Evolutionary conservation across 2,888 invertebrate species (phyloP).

Genomic region (Mythimna pallens): DNA sequence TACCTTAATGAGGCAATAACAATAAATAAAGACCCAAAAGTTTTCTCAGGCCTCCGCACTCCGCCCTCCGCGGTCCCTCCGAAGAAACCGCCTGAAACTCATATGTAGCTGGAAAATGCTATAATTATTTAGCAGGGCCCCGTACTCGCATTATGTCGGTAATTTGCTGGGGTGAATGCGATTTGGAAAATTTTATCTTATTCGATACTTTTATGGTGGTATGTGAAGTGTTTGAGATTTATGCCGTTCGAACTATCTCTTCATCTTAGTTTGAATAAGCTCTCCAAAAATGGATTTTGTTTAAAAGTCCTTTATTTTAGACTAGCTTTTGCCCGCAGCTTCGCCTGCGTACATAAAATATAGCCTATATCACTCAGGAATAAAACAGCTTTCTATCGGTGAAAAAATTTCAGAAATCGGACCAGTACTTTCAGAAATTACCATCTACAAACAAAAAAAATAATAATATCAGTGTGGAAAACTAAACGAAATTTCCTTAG

Average conservation of each 20-base stretch:
- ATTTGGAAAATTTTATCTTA: constrained; percentile 67
- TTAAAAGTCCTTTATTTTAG: background rate
- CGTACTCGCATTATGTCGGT: constrained; percentile 69
- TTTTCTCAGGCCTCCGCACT: constrained; percentile 86
- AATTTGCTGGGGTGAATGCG: constrained; percentile 72
- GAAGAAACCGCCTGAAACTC: constrained; percentile 85
- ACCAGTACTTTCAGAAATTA: no score
- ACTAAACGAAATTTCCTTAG: background rate
- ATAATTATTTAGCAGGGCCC: constrained; percentile 79
- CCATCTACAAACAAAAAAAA: no score
- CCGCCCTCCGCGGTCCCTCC: constrained; percentile 82
- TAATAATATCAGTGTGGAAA: no score
- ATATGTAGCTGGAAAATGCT: constrained; percentile 82
- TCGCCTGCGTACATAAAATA: no score
- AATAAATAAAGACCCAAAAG: constrained; percentile 91
- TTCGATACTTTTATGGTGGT: constrained; percentile 49
- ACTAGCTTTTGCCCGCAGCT: no score
- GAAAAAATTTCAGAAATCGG: no score
- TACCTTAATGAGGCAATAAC: constrained; percentile 90
- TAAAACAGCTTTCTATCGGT: no score
- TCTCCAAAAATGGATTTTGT: background rate
- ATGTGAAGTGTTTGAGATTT: constrained; percentile 36
- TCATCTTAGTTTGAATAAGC: background rate
- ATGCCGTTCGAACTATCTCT: constrained; percentile 20
- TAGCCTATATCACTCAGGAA: no score